A percentile compares a stretch with the other conserved stretches of the same genome.
phyloP scores from a whole-genome alignment of 2,888 invertebrate species.

The Watsonalla binaria region DNA sequence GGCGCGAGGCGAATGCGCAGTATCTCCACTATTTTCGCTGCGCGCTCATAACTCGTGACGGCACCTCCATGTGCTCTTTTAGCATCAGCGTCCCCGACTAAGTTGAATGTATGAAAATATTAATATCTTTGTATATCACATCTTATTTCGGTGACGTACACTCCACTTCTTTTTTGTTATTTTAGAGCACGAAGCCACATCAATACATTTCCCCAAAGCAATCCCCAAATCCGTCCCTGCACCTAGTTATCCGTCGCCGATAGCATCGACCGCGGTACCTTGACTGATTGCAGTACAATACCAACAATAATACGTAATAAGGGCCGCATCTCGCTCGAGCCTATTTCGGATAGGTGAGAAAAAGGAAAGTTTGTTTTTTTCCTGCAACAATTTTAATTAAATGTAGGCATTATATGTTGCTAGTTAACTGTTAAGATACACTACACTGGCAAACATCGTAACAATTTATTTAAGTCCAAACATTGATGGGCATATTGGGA shows the following conservation, averaged over 20 bases:
- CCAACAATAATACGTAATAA: conserved; percentile 33
- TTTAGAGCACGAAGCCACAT: conserved; percentile 3
- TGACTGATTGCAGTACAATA: conserved; percentile 30
- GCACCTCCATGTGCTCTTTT: too few relatives aligned
- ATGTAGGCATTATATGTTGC: background rate
- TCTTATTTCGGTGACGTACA: too few relatives aligned
- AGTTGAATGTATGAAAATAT: too few relatives aligned
- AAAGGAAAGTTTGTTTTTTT: conserved; percentile 15
- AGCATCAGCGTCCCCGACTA: too few relatives aligned
- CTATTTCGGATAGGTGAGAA: conserved; percentile 19
- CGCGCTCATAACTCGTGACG: too few relatives aligned
- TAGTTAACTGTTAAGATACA: background rate
- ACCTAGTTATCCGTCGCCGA: conserved; percentile 18
- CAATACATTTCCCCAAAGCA: background rate
- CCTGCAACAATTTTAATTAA: conserved; percentile 16
- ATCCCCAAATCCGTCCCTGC: conserved; percentile 9
- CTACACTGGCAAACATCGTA: too few relatives aligned
- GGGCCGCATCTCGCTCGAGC: conserved; percentile 21
- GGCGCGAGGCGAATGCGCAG: too few relatives aligned
- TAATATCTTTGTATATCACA: too few relatives aligned
- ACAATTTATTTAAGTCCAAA: too few relatives aligned
- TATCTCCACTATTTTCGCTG: too few relatives aligned
- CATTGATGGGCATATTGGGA: too few relatives aligned
- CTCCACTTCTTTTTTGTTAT: too few relatives aligned
- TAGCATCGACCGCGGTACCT: conserved; percentile 22